Percentiles rank a stretch among this genome's conserved stretches.
Evolutionary conservation across 2,888 invertebrate genomes (phyloP).

Genomic region (Luffia ferchaultella): DNA sequence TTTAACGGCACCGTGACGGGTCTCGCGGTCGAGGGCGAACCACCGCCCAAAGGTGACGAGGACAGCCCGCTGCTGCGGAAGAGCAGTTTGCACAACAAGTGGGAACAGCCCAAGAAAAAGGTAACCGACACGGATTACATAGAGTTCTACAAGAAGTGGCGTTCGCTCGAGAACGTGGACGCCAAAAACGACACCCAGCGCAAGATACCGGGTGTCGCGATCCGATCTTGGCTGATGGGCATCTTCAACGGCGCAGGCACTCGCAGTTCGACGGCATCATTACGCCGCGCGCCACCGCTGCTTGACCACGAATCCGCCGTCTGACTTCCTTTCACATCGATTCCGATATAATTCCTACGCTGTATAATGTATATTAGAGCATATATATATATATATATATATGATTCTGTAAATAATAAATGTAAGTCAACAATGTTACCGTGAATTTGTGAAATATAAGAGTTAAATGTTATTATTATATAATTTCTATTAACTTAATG

Average conservation of each 20-base stretch:
- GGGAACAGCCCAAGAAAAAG: conserved; percentile 42
- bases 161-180: conserved; percentile 76
- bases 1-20: conserved; percentile 54
- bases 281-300: conserved; percentile 50
- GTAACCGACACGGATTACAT: conserved; percentile 50
- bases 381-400: conserved; percentile 1
- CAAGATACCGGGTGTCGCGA: conserved; percentile 72
- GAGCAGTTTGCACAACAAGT: conserved; percentile 40
- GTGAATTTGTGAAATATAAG: conserved; percentile 62
- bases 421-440: conserved; percentile 67
- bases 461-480: conserved; percentile 66
- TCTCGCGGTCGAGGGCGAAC: conserved; percentile 35
- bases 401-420: conserved; percentile 52
- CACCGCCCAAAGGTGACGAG: conserved; percentile 37
- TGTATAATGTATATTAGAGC: conserved; percentile 4
- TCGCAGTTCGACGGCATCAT: conserved; percentile 66
- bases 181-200: conserved; percentile 44
- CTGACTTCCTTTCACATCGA: conserved; percentile 21
- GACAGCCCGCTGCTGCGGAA: conserved; percentile 58
- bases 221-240: conserved; percentile 78
- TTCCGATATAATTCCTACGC: conserved; percentile 2
- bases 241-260: conserved; percentile 77
- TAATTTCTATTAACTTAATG: conserved; percentile 53
- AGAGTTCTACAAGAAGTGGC: conserved; percentile 76
- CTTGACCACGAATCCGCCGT: conserved; percentile 59